These are phyloP conservation scores for Glaucomys volans DNA, from an alignment of 2,113 vertebrate species.

Conservation along the genomic window DNA sequence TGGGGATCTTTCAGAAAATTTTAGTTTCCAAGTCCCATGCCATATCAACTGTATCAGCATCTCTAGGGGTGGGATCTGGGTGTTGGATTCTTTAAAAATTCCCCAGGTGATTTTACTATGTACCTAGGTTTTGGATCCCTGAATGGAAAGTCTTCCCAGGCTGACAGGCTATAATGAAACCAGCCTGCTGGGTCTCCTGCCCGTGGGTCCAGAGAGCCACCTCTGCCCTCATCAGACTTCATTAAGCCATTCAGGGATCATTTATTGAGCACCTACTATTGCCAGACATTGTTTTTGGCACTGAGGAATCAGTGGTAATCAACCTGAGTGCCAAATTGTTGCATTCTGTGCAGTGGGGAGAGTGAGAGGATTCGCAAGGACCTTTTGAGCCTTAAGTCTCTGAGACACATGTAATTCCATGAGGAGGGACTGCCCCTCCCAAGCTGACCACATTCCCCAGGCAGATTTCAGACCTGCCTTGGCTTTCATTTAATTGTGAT, in stretches of 20 bases:
- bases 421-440: not conserved
- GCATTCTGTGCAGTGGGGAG: not conserved
- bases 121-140: not conserved
- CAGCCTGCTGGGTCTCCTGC: not conserved
- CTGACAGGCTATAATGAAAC: not conserved
- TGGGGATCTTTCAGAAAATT: not conserved
- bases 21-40: not conserved
- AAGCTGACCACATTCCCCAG: not conserved
- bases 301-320: not conserved
- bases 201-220: not conserved
- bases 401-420: not conserved
- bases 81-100: not conserved
- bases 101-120: not conserved
- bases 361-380: too few species aligned
- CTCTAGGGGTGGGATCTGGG: not conserved
- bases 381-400: not conserved
- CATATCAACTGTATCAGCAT: not conserved
- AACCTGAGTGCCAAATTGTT: not conserved
- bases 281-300: not conserved
- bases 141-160: not conserved
- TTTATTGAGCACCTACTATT: not conserved
- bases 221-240: not conserved
- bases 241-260: slow-evolving; percentile 6
- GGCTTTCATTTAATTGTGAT: slow-evolving; percentile 21
- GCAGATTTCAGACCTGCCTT: slow-evolving; percentile 24